phyloP scores from a whole-genome alignment of 2,888 invertebrate species.

The Lumbricus terrestris region DNA sequence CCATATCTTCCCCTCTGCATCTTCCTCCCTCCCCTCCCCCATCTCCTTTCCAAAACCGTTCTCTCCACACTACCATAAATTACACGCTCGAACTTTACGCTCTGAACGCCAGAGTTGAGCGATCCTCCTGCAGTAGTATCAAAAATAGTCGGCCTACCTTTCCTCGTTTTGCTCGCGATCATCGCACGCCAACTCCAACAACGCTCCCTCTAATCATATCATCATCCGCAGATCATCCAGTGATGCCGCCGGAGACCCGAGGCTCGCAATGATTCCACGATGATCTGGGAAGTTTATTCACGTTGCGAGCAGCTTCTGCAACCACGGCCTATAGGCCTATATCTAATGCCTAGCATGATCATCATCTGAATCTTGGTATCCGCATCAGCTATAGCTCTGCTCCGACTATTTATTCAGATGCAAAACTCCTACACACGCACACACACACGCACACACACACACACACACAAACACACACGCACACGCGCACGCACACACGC shows the following conservation, averaged over 20 bases:
- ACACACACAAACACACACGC: too few relatives aligned
- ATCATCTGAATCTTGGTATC: background rate
- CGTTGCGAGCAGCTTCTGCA: background rate
- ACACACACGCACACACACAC: too few relatives aligned
- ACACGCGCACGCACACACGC: too few relatives aligned
- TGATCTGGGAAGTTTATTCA: background rate
- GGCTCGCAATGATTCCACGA: background rate
- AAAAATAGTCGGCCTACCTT: background rate
- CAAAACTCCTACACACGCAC: background rate
- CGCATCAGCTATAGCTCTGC: background rate
- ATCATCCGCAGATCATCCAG: background rate
- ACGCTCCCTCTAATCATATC: background rate
- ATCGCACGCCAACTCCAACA: background rate
- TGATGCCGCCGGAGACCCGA: background rate
- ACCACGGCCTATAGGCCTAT: background rate
- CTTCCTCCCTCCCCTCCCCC: too few relatives aligned
- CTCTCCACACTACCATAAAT: background rate
- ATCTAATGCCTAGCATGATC: too few relatives aligned
- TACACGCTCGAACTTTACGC: background rate
- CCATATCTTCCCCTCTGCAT: too few relatives aligned
- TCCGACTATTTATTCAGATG: background rate
- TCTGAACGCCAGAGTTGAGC: too few relatives aligned
- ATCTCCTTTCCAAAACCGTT: background rate
- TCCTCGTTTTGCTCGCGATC: background rate
- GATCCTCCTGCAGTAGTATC: too few relatives aligned